Percentiles rank a stretch among this genome's conserved stretches.
Evolutionary conservation across 2,113 vertebrate species (phyloP).

Genomic region (Carlito syrichta): DNA sequence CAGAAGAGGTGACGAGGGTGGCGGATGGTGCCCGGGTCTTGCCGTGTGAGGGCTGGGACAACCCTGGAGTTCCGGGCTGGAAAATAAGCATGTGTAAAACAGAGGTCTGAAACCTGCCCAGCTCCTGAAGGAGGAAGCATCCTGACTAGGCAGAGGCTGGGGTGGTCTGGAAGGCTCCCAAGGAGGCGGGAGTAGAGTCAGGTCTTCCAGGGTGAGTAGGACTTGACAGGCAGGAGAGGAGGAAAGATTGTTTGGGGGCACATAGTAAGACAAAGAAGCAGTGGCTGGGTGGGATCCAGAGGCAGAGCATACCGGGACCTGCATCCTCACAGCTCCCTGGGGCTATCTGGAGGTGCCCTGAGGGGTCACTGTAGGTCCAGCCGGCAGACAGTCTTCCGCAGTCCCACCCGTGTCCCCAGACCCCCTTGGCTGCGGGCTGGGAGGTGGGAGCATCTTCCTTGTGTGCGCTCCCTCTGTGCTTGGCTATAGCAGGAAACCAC

Average conservation of each 20-base stretch:
- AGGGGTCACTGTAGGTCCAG: not conserved
- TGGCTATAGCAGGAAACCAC: conserved; percentile 74
- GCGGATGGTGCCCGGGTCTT: not conserved
- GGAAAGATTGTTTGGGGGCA: not conserved
- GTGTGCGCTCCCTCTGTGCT: conserved; percentile 47
- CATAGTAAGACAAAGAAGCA: not conserved
- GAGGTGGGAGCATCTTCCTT: conserved; percentile 57
- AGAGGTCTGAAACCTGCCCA: not conserved
- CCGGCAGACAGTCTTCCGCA: not conserved
- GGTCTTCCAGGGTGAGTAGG: not conserved
- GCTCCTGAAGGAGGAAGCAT: not conserved
- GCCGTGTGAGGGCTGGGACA: not conserved
- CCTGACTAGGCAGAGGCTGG: not conserved
- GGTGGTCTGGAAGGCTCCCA: not conserved
- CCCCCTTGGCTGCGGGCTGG: conserved; percentile 19
- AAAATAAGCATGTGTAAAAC: not conserved
- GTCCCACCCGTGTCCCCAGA: conserved; percentile 46
- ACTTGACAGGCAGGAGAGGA: not conserved
- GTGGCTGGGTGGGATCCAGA: not conserved
- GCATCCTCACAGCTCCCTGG: not conserved
- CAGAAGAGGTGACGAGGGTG: not conserved
- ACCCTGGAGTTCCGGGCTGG: not conserved
- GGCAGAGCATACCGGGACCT: not conserved
- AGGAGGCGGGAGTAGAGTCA: not conserved
- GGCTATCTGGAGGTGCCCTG: not conserved